Base-by-base conservation (phyloP, 2,888 invertebrate species). In the Lissonota sp. region DNA sequence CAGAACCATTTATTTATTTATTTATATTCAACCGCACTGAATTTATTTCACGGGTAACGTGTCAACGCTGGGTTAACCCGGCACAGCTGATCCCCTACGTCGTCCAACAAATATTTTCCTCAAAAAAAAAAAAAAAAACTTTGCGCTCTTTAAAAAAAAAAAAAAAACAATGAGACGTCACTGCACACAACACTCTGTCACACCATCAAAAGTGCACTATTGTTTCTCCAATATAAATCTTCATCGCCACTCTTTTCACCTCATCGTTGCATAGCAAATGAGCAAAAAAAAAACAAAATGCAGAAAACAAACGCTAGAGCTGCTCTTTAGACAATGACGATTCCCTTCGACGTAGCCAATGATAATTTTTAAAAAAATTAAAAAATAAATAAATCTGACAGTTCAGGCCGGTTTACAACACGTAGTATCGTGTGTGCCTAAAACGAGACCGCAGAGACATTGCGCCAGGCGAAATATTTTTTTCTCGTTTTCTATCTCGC, bases 391-490 rank as follows among this genome's bases (percentile, higher is more conserved):
- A 49, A 10, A 14, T 12, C 42, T 42, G 42, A 63, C 40, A 16
- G 46, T 83, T 79, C 72, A 80, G 79, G 85, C 84, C 83, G 79
- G 89, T 89, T 89, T 89, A 89, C 89, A n/a, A n/a, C n/a, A n/a
- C 84, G 88, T 86, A 85, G 87, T 86, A 83, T 60, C 53, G 58
- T 26, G 62, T 39, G 62, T 69, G 46, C 64, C 60, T 55, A 51
- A 26, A 12, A 10, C 72, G 70, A 57, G 60, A 60, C 66, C 66
- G 62, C 69, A 39, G 71, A 64, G 76, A 67, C 79, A 81, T 75
- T 53, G 83, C 66, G 51, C 79, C 75, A 73, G 80, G 75, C 82
- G 12, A 75, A 60, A 81, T 84, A 62, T 79, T 53, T 79, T 60
- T 69, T 72, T 78, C 39, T 39, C 26, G 8, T 51, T 40, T 53